Conservation (phyloP, 2,797 vertebrate species). For the Eospalax fontanierii region DNA sequence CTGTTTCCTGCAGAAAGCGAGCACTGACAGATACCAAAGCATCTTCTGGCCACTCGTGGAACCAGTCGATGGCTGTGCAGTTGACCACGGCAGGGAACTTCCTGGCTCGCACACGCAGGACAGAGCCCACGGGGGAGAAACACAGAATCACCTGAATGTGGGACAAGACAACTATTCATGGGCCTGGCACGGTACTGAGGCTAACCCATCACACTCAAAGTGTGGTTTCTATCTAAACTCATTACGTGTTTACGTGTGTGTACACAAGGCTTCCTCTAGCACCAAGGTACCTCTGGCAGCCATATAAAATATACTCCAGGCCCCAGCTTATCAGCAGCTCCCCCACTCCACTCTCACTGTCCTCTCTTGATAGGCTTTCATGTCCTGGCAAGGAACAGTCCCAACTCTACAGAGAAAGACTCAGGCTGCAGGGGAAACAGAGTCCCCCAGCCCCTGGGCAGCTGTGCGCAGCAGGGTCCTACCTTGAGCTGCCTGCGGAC, state of each 20-base stretch:
- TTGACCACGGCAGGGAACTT: slow-evolving; percentile 92
- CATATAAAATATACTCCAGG: background rate
- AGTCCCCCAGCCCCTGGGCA: fast-evolving
- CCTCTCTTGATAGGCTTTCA: background rate
- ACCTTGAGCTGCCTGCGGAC: slow-evolving; percentile 91
- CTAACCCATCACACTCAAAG: background rate
- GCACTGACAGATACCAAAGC: slow-evolving; percentile 91
- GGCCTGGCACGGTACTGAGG: fast-evolving
- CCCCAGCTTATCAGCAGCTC: fast-evolving
- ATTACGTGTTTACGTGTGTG: fast-evolving
- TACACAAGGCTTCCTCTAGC: background rate
- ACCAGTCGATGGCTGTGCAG: slow-evolving; percentile 92
- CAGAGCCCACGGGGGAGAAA: slow-evolving; percentile 92
- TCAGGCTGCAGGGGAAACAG: background rate
- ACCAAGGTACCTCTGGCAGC: fast-evolving
- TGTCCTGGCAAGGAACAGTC: fast-evolving
- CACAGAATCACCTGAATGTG: slow-evolving; percentile 90
- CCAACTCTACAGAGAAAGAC: background rate
- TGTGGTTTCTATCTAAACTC: fast-evolving
- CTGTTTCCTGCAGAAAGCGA: slow-evolving; percentile 89
- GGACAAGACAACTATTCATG: fast-evolving
- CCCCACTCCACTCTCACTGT: fast-evolving
- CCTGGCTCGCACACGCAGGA: slow-evolving; percentile 89
- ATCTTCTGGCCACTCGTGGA: slow-evolving; percentile 91
- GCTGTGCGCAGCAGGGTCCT: background rate